Base-by-base conservation (phyloP, 2,797 vertebrate species). In the Anas flavirostris region DNA sequence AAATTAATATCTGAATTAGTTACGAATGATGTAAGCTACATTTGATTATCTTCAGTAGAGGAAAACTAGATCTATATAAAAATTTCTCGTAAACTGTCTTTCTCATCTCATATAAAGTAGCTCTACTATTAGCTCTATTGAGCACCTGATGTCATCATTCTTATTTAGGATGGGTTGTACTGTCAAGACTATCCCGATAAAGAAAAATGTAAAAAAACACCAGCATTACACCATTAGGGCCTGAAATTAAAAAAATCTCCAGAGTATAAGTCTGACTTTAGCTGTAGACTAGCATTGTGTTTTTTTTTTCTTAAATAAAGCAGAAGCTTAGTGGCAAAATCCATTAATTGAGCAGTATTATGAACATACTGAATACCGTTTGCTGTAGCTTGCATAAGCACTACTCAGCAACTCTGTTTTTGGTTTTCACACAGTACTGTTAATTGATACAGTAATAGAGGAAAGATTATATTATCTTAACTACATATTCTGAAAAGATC, bases 1-100 rank as follows among this genome's bases (percentile, higher is more conserved):
- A 88, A 70, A 59, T 95, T 78, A 97, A 83, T 53, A 87, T 31
- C 43, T 50, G 39, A 53, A 41, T 93, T 84, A 94, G 60, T 81
- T 64, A 86, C 84, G 22, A 77, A 90, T 43, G 50, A 79, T 5
- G 28, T 48, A 92, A 89, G 5, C 31, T 73, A 63, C 28, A 70
- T 53, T 48, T 44, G 15, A 41, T 5, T 19, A 43, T 69, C 62
- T 89, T 76, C 60, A 88, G 58, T n/a, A 58, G 21, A 78, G 46
- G 14, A 91, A 90, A 75, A 77, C 11, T 59, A 69, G 28, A 55
- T 66, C 60, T 18, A 48, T 29, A 31, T n/a, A 66, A 70, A 76
- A 72, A 74, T 14, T 81, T 94, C 33, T 43, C 64, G 25, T 56
- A 85, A 83, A 53, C 28, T 44, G 35, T 55, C 22, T 10, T 92